Evolutionary conservation across 2,113 vertebrate genomes (phyloP).

Genomic region (Felis chaus): DNA sequence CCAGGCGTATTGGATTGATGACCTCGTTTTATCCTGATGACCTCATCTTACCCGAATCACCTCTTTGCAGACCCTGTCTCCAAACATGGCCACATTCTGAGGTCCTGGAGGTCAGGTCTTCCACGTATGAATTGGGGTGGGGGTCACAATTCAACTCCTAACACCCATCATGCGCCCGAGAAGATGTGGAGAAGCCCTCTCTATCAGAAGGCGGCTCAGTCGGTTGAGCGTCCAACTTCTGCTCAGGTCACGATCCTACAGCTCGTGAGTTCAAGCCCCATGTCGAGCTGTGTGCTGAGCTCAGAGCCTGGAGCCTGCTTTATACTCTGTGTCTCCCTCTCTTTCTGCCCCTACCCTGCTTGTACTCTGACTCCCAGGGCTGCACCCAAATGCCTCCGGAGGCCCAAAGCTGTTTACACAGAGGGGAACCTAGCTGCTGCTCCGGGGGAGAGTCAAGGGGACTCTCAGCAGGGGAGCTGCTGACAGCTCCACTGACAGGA

Average conservation of each 20-base stretch:
- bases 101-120: not conserved
- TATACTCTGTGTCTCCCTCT: no score
- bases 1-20: no score
- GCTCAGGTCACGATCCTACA: no score
- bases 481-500: not conserved
- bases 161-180: not conserved
- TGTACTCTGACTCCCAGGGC: no score
- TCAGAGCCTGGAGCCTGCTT: no score
- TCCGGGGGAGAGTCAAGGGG: not conserved
- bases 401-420: not conserved
- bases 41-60: not conserved
- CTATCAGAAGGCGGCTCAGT: not conserved
- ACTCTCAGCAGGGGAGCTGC: no score
- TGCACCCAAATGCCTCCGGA: not conserved
- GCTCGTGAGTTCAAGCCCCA: no score
- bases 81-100: not conserved
- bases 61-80: not conserved
- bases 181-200: not conserved
- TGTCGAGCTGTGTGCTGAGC: no score
- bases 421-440: no score
- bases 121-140: rapidly evolving
- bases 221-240: no score
- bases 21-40: no score
- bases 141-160: not conserved
- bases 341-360: no score